Evolutionary conservation across 2,888 invertebrate genomes (phyloP).

Genomic region (Dendrolimus pini): DNA sequence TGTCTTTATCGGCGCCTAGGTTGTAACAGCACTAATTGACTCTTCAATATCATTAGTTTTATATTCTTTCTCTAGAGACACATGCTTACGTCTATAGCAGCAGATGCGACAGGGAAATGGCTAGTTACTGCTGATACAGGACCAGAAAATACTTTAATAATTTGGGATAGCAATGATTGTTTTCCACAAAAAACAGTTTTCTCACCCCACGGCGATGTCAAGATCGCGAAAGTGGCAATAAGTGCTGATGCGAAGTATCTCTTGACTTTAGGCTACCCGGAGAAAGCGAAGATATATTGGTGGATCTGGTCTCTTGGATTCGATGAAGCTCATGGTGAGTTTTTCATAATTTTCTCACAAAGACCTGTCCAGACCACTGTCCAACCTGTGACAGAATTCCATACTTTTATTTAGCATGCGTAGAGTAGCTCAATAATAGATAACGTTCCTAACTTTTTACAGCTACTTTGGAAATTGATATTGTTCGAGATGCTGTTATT

Average conservation of each 20-base stretch:
- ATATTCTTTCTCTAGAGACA: constrained; percentile 57
- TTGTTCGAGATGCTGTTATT: constrained; percentile 33
- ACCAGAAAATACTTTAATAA: constrained; percentile 70
- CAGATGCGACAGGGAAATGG: constrained; percentile 72
- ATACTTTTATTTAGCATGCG: too few species aligned
- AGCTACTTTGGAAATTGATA: constrained; percentile 31
- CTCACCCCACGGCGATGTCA: constrained; percentile 59
- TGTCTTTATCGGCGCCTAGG: too few species aligned
- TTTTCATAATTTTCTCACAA: too few species aligned
- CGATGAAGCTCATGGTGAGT: constrained; percentile 71
- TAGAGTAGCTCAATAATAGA: too few species aligned
- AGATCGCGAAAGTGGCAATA: constrained; percentile 54
- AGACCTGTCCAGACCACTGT: neutral
- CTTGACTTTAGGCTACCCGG: constrained; percentile 69
- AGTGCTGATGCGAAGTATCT: constrained; percentile 77
- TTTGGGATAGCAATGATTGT: constrained; percentile 74
- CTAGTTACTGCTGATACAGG: constrained; percentile 77
- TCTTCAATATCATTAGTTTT: neutral
- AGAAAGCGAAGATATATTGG: constrained; percentile 63
- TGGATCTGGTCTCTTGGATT: constrained; percentile 79
- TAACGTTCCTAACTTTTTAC: neutral
- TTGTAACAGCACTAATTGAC: too few species aligned
- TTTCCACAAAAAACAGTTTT: constrained; percentile 74
- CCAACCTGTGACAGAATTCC: neutral
- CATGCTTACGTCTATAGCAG: constrained; percentile 61